Evolutionary conservation across 2,113 vertebrate species (phyloP), one percentile per base, ranked within the genome.

Genomic region (Callopanchax toddi): DNA sequence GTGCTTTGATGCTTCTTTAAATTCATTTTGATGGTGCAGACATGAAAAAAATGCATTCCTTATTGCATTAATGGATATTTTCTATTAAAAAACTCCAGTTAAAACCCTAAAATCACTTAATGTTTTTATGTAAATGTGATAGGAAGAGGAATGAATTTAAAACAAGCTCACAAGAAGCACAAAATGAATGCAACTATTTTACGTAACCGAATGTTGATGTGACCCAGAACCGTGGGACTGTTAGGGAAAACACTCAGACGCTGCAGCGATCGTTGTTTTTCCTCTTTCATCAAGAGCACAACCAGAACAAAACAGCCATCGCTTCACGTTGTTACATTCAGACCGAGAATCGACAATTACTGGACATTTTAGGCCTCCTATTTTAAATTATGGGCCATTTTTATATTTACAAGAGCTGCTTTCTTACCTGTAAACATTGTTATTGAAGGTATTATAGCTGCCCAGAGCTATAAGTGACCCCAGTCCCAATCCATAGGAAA

Each of bases 391-490:
- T 20, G n/a, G 13, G 42, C 42, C 9, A 20, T 3, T 44, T 44
- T 18, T 44, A 2, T 17, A n/a, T 43, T 18, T 9, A 43, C 17
- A 54, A 18, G 20, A 49, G 42, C 79, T 83, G 70, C 48, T 66
- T 2, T 53, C 87, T 88, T 91, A 98, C 97, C 96, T 97, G 93
- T 99, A 99, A 87, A 99, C 95, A 49, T 99, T 99, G 79, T 99
- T 99, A 87, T 98, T 94, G 93, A 99, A 99, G 29, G 93, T 90
- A 86, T 99, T 99, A 86, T 99, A 99, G 89, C 97, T 99, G 62
- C 97, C 97, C 8, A 99, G 95, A 60, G 97, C 97, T 76, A 99
- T 98, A 78, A 99, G 89, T 57, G 97, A 99, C 0, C 97, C 97
- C 75, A 99, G 90, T 74, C 97, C 97, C 92, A 99, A 87, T 67